phyloP scores from a whole-genome alignment of 2,888 invertebrate genomes.

The Oscheius sp. region DNA sequence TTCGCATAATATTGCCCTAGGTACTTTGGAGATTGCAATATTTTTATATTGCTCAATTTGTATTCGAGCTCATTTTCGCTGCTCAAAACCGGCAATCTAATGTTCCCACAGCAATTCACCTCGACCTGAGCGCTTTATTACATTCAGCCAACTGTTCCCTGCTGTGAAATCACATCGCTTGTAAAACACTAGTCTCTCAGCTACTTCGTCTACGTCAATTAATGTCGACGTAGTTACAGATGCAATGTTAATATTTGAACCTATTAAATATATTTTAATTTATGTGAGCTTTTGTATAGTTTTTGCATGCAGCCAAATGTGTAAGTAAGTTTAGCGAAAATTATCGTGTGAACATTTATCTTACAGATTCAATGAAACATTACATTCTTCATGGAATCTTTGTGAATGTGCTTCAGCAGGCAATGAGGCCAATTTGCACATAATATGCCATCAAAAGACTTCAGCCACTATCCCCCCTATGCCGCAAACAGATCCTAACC shows the following conservation, averaged over 20 bases:
- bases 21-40: too few relatives aligned
- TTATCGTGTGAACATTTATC: background rate
- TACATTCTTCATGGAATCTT: constrained; percentile 41
- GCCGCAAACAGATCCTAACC: constrained; percentile 42
- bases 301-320: background rate
- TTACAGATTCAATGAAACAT: constrained; percentile 5
- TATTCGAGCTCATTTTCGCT: background rate
- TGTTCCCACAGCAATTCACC: background rate
- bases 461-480: constrained; percentile 55
- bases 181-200: constrained; percentile 26
- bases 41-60: too few relatives aligned
- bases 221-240: background rate
- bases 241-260: constrained; percentile 5
- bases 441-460: constrained; percentile 55
- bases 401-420: constrained; percentile 55
- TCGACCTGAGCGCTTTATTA: constrained; percentile 12
- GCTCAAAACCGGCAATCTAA: background rate
- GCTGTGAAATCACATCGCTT: constrained; percentile 27
- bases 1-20: too few relatives aligned
- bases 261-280: constrained; percentile 5
- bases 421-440: constrained; percentile 46
- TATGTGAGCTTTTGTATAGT: background rate
- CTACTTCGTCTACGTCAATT: too few relatives aligned
- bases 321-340: background rate
- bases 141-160: constrained; percentile 32